Conservation (phyloP, 2,888 invertebrate species). For the Eupithecia centaureata region DNA sequence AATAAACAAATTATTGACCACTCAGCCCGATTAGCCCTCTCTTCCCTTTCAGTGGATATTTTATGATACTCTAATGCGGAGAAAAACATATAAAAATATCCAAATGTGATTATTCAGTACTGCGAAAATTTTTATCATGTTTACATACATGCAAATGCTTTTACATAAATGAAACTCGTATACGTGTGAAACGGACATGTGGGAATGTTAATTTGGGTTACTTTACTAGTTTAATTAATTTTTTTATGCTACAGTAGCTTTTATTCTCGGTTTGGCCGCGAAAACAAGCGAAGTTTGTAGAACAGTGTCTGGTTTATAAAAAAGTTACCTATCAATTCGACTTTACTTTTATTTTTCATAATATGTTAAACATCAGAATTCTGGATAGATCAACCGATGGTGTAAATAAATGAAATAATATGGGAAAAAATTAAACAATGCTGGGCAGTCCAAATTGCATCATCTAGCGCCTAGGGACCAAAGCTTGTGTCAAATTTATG, state of each 20-base stretch:
- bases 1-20: neutral
- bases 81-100: constrained; percentile 1
- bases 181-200: constrained; percentile 19
- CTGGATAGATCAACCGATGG: too few relatives aligned
- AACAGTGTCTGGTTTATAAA: too few relatives aligned
- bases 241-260: neutral
- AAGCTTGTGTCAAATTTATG: too few relatives aligned
- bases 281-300: neutral
- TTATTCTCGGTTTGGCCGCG: neutral
- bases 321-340: too few relatives aligned
- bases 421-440: too few relatives aligned
- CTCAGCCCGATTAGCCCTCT: neutral
- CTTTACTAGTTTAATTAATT: constrained; percentile 24
- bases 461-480: too few relatives aligned
- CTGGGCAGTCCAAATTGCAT: too few relatives aligned
- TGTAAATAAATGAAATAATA: too few relatives aligned
- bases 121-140: constrained; percentile 15
- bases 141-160: constrained; percentile 34
- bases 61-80: constrained; percentile 1
- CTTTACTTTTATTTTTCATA: too few relatives aligned
- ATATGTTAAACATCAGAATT: too few relatives aligned
- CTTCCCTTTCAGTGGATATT: constrained; percentile 2
- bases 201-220: constrained; percentile 10
- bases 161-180: constrained; percentile 30
- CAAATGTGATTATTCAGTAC: constrained; percentile 29